Conservation (phyloP, 2,797 vertebrate species). For the Agapornis canus region DNA sequence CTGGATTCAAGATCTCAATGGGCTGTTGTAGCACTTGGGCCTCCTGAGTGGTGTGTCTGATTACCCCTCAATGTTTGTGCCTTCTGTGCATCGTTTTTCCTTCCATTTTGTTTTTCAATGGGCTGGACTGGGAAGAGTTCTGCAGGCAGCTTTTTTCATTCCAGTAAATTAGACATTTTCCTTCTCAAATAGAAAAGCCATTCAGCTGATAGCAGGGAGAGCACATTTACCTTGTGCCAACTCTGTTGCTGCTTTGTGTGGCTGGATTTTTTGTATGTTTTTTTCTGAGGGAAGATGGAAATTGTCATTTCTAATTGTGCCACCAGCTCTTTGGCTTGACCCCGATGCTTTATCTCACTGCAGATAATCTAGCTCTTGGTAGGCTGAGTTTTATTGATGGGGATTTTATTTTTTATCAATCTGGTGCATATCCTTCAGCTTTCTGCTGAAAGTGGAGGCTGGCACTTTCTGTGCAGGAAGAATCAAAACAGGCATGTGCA, state of each 20-base stretch:
- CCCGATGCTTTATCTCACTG: background rate
- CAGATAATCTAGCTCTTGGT: background rate
- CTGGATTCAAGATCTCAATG: background rate
- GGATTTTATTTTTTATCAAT: background rate
- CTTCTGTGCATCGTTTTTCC: background rate
- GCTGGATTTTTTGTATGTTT: background rate
- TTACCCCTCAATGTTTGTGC: background rate
- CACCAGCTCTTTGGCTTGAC: background rate
- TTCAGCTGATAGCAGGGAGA: background rate
- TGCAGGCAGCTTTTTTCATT: background rate
- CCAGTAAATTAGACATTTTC: background rate
- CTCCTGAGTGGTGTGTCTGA: background rate
- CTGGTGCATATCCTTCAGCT: background rate
- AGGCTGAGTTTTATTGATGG: background rate
- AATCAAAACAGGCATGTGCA: constrained; percentile 19
- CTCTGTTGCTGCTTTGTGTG: background rate
- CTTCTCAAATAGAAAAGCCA: background rate
- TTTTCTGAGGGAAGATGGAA: background rate
- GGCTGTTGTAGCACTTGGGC: background rate
- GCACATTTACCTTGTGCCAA: background rate
- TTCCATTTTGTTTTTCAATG: background rate
- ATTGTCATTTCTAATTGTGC: background rate
- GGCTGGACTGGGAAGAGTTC: background rate
- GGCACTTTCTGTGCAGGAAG: background rate
- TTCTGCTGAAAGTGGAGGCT: background rate